Evolutionary conservation across 2,888 invertebrate species (phyloP).

Genomic region (Drosophila hamatofila): DNA sequence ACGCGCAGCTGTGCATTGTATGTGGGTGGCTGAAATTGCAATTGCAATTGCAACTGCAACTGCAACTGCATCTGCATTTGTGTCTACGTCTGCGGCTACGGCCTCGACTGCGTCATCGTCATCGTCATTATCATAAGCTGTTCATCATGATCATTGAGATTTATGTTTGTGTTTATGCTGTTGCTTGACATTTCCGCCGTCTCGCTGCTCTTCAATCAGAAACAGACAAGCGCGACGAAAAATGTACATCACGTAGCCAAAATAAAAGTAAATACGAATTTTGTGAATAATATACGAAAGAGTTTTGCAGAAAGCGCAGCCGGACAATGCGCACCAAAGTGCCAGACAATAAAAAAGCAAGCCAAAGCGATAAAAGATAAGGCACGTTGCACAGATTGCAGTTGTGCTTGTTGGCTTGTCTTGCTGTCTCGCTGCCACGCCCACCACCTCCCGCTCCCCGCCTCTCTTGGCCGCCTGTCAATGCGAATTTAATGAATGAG

Average conservation of each 20-base stretch:
- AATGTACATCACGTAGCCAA: constrained; percentile 61
- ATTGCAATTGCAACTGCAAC: constrained; percentile 8
- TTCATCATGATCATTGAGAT: constrained; percentile 65
- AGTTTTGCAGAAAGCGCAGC: constrained; percentile 30
- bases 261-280: constrained; percentile 33
- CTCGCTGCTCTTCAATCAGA: constrained; percentile 69
- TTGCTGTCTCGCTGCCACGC: constrained; percentile 1
- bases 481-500: constrained; percentile 70
- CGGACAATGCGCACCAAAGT: constrained; percentile 68
- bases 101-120: constrained; percentile 4
- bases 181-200: constrained; percentile 75
- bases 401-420: constrained; percentile 1
- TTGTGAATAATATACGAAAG: constrained; percentile 19
- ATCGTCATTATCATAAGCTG: constrained; percentile 55
- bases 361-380: constrained; percentile 75
- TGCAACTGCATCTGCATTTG: constrained; percentile 4
- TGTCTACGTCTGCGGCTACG: not conserved
- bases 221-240: constrained; percentile 60
- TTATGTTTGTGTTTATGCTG: constrained; percentile 76
- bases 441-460: not conserved
- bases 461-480: constrained; percentile 32
- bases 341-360: constrained; percentile 74
- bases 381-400: constrained; percentile 73
- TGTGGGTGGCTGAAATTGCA: constrained; percentile 48
- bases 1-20: constrained; percentile 46